These are phyloP conservation scores for Oryctes rhinoceros DNA, from an alignment of 1,140 invertebrate genomes.

Conservation along the genomic window DNA sequence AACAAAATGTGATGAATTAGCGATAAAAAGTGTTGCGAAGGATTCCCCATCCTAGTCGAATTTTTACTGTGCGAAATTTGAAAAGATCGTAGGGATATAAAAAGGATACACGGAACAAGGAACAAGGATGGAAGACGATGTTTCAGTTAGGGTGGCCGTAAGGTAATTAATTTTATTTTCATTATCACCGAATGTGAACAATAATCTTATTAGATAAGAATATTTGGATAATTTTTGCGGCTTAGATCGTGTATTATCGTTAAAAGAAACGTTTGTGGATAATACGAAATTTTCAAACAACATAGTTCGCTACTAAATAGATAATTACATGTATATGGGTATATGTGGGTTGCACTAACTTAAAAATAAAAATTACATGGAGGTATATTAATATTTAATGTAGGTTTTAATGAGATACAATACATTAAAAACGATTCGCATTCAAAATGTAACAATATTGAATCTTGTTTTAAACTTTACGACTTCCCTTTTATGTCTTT, in stretches of 20 bases:
- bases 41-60: neutral
- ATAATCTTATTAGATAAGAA: constrained; percentile 18
- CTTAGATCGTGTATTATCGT: neutral
- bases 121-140: constrained; percentile 56
- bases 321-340: neutral
- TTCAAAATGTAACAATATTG: too few species aligned
- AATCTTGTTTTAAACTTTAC: too few species aligned
- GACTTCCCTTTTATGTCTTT: neutral
- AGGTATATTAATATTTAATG: neutral
- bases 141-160: constrained; percentile 58
- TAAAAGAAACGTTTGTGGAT: too few species aligned
- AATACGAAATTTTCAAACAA: neutral
- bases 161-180: constrained; percentile 52
- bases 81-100: neutral
- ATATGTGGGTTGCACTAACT: neutral
- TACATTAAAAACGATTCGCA: too few species aligned
- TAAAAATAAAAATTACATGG: neutral
- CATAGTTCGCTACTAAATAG: neutral
- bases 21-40: neutral
- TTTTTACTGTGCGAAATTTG: neutral
- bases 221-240: neutral
- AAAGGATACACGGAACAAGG: neutral
- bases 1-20: constrained; percentile 21
- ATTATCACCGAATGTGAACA: constrained; percentile 11
- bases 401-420: constrained; percentile 22